These are phyloP conservation scores for Lytechinus variegatus DNA, from an alignment of 35 echinoderm and acorn worm species.

Conservation along the genomic window DNA sequence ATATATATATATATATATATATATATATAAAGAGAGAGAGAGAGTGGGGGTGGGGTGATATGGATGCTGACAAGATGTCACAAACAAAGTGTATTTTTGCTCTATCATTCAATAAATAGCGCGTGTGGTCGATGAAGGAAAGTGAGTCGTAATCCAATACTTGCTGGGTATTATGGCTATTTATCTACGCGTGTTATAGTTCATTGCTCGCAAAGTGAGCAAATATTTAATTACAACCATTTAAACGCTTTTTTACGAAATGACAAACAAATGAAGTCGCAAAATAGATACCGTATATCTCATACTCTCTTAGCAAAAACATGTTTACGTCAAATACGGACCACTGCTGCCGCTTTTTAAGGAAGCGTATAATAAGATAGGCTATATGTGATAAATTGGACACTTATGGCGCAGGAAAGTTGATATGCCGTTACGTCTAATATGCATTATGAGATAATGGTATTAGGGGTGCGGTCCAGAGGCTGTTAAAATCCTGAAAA, in stretches of 20 bases:
- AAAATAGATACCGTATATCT: neutral
- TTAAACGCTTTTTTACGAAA: neutral
- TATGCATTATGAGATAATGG: neutral
- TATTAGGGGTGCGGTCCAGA: neutral
- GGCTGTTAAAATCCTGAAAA: neutral
- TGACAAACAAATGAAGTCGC: neutral
- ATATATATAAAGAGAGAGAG: too few species aligned
- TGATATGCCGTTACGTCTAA: neutral
- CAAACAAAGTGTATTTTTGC: too few species aligned
- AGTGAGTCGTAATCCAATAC: neutral
- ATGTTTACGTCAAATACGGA: neutral
- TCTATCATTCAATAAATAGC: too few species aligned
- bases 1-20: too few species aligned
- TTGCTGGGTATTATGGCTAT: neutral
- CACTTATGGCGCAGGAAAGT: neutral
- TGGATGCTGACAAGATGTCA: too few species aligned
- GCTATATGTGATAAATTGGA: conserved; percentile 1
- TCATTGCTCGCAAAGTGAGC: neutral
- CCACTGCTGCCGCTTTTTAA: neutral
- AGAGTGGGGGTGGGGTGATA: too few species aligned
- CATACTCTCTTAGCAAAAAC: neutral
- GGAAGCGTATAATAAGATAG: neutral
- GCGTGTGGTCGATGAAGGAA: too few species aligned
- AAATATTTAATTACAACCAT: neutral
- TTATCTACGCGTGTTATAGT: neutral